Percentiles rank a stretch among this genome's conserved stretches.
phyloP scores from a whole-genome alignment of 64 coral and sea anemone genomes.

The Actinia tenebrosa region DNA sequence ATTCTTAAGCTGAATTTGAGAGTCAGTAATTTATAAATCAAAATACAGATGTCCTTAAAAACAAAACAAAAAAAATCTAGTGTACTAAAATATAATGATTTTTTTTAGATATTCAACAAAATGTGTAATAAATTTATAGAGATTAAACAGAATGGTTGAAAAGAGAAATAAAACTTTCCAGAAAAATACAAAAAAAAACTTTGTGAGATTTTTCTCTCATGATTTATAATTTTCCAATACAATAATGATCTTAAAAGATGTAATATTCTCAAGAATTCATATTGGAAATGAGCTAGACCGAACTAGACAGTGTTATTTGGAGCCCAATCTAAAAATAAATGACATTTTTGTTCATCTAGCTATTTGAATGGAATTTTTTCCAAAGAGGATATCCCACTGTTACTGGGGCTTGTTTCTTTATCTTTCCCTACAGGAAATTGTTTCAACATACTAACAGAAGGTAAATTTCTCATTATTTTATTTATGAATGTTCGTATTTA shows the following conservation, averaged over 20 bases:
- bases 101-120: not conserved
- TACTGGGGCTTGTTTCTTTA: not conserved
- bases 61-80: no score
- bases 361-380: not conserved
- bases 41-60: not conserved
- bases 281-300: not conserved
- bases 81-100: not conserved
- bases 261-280: not conserved
- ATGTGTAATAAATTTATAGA: not conserved
- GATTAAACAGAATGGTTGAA: not conserved
- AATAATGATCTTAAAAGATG: not conserved
- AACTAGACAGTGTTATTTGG: not conserved
- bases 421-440: not conserved
- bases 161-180: no score
- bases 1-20: not conserved
- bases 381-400: not conserved
- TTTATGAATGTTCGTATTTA: not conserved
- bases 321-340: not conserved
- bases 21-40: not conserved
- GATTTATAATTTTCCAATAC: not conserved
- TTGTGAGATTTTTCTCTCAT: no score
- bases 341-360: not conserved
- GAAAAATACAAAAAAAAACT: no score
- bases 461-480: not conserved
- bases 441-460: not conserved